Evolutionary conservation across 2,888 invertebrate genomes (phyloP).

Genomic region (Dione vanillae): DNA sequence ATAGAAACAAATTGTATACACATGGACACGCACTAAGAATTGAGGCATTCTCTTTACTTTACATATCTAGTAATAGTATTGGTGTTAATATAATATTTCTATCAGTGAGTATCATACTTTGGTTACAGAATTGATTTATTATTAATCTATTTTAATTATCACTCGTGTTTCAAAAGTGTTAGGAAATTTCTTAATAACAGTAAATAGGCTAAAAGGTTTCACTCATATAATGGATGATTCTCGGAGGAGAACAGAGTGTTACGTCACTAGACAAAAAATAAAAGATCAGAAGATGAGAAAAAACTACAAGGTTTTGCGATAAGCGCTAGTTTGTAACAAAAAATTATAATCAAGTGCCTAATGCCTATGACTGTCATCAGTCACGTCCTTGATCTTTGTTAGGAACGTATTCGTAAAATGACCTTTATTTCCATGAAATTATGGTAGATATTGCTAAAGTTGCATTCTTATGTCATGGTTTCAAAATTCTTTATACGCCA

Average conservation of each 20-base stretch:
- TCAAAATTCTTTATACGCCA: slow-evolving; percentile 5
- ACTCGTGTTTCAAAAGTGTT: too few relatives aligned
- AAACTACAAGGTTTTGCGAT: neutral
- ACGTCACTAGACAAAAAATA: neutral
- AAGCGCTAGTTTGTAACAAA: slow-evolving; percentile 8
- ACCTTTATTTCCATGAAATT: neutral
- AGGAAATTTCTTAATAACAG: too few relatives aligned
- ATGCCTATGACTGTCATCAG: slow-evolving; percentile 36
- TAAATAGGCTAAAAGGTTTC: too few relatives aligned
- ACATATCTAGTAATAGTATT: too few relatives aligned
- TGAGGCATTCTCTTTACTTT: too few relatives aligned
- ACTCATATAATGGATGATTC: too few relatives aligned
- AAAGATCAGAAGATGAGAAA: neutral
- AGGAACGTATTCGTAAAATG: slow-evolving; percentile 33
- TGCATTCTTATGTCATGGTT: slow-evolving; percentile 7
- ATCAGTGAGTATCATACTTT: too few relatives aligned
- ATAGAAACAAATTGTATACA: too few relatives aligned
- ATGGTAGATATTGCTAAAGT: neutral
- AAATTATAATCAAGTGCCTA: slow-evolving; percentile 29
- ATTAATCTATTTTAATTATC: too few relatives aligned
- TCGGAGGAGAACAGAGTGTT: neutral
- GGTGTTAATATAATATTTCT: too few relatives aligned
- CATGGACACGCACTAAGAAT: too few relatives aligned
- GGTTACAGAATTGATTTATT: too few relatives aligned
- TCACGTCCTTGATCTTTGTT: slow-evolving; percentile 38